phyloP scores from a whole-genome alignment of 2,113 vertebrate genomes.

The Oreochromis spilurus region DNA sequence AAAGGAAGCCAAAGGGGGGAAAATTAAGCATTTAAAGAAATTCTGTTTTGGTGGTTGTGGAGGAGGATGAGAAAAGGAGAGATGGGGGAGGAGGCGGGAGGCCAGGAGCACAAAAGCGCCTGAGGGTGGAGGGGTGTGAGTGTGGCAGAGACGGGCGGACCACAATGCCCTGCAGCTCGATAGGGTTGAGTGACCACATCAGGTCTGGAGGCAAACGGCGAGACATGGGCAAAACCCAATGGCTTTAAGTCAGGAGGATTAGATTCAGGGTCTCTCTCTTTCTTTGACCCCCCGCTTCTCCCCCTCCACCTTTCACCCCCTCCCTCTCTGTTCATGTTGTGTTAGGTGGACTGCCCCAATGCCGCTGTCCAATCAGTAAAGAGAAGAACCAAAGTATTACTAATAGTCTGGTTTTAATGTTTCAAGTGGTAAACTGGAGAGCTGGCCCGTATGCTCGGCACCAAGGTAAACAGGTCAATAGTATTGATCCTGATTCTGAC shows the following conservation, averaged over 20 bases:
- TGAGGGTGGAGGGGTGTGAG: conserved; percentile 48
- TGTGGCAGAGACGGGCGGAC: conserved; percentile 43
- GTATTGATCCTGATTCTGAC: conserved; percentile 74
- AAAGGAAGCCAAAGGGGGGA: conserved; percentile 56
- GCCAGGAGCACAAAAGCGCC: conserved; percentile 56
- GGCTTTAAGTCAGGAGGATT: conserved; percentile 69
- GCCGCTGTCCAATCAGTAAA: conserved; percentile 57
- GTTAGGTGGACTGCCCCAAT: conserved; percentile 33
- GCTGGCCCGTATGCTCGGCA: conserved; percentile 60
- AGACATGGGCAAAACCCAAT: conserved; percentile 58
- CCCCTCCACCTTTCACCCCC: background rate
- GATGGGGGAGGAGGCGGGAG: background rate
- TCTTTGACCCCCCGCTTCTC: background rate
- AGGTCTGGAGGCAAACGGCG: conserved; percentile 55
- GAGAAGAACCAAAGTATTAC: conserved; percentile 76
- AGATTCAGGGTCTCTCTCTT: conserved; percentile 43
- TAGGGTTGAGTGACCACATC: conserved; percentile 76
- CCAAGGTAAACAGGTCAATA: conserved; percentile 83
- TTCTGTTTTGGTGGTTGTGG: conserved; percentile 45
- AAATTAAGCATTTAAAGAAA: conserved; percentile 73
- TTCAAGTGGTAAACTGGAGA: conserved; percentile 74
- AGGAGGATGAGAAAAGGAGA: conserved; percentile 44
- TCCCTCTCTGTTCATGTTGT: background rate
- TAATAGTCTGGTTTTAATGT: conserved; percentile 82
- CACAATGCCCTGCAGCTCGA: conserved; percentile 73